phyloP scores from a whole-genome alignment of 2,797 vertebrate species.

The Taeniopygia guttata region DNA sequence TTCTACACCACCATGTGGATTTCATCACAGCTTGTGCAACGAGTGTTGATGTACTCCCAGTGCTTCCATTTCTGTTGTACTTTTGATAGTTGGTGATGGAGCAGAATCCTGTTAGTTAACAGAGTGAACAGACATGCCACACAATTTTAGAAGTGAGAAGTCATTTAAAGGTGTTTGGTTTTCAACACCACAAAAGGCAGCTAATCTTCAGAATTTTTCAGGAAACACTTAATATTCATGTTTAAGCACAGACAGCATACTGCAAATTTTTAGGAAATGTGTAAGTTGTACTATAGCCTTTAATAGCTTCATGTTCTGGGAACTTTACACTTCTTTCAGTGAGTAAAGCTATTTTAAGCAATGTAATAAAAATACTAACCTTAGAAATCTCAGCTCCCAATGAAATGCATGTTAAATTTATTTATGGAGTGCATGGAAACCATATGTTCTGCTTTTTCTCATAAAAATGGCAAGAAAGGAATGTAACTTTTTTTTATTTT shows the following conservation, averaged over 20 bases:
- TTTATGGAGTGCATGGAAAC: background rate
- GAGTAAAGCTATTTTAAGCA: slow-evolving; percentile 32
- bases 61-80: background rate
- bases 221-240: background rate
- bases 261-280: background rate
- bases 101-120: background rate
- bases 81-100: background rate
- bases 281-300: background rate
- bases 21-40: background rate
- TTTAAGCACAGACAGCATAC: background rate
- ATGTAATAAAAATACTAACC: background rate
- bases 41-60: background rate
- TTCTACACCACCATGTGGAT: background rate
- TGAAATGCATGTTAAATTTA: slow-evolving; percentile 19
- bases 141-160: background rate
- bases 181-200: background rate
- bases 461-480: slow-evolving; percentile 26
- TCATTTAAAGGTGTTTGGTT: background rate
- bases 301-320: background rate
- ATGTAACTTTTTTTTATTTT: background rate
- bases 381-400: slow-evolving; percentile 6
- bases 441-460: slow-evolving; percentile 1
- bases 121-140: background rate
- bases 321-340: slow-evolving; percentile 2
- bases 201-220: background rate